Evolutionary conservation across 2,113 vertebrate genomes (phyloP).

Genomic region (Argyrosomus japonicus): DNA sequence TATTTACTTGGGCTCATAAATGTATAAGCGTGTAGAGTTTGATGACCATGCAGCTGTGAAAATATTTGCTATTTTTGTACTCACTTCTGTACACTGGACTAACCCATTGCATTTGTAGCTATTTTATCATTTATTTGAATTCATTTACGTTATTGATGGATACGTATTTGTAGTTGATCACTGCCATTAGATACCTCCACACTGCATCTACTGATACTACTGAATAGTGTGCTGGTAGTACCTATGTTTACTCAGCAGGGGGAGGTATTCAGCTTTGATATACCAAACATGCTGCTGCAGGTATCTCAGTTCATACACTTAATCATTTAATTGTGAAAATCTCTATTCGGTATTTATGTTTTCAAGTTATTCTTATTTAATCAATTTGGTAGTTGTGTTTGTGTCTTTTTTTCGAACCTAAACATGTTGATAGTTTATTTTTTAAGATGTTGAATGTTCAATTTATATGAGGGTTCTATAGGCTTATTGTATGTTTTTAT

Average conservation of each 20-base stretch:
- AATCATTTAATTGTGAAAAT: slow-evolving; percentile 14
- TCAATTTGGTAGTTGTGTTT: slow-evolving; percentile 41
- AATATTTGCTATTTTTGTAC: slow-evolving; percentile 65
- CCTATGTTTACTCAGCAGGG: slow-evolving; percentile 67
- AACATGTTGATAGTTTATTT: slow-evolving; percentile 55
- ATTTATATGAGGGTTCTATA: slow-evolving; percentile 33
- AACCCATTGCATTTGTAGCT: slow-evolving; percentile 70
- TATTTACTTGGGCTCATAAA: slow-evolving; percentile 29
- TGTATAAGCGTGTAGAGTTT: slow-evolving; percentile 7
- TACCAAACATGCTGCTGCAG: slow-evolving; percentile 56
- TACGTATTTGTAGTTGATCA: slow-evolving; percentile 75
- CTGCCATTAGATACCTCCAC: slow-evolving; percentile 77
- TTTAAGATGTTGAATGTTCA: slow-evolving; percentile 37
- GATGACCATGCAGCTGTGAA: slow-evolving; percentile 59
- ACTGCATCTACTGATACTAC: slow-evolving; percentile 17
- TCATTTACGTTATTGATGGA: slow-evolving; percentile 50
- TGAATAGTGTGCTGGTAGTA: slow-evolving; percentile 46
- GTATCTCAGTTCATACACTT: slow-evolving; percentile 32
- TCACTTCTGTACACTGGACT: slow-evolving; percentile 69
- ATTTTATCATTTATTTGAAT: slow-evolving; percentile 45
- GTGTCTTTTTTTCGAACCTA: slow-evolving; percentile 34
- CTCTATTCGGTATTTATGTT: slow-evolving; percentile 50
- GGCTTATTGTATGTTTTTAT: slow-evolving; percentile 25
- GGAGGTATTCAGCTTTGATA: slow-evolving; percentile 55
- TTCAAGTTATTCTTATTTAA: slow-evolving; percentile 61